Conservation (phyloP, 2,888 invertebrate genomes). For the Ochropleura plecta region DNA sequence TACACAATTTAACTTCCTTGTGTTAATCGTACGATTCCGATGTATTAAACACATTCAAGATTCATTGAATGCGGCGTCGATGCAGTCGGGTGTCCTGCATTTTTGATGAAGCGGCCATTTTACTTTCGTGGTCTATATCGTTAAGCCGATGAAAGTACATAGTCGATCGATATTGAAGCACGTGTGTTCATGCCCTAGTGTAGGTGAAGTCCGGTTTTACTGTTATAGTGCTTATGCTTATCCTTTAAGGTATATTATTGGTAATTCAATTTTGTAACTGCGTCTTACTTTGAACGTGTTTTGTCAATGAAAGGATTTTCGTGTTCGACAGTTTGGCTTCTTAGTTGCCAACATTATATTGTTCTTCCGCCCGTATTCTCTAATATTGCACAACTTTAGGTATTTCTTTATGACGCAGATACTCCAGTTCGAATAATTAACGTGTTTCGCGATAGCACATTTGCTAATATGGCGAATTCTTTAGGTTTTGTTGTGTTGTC, state of each 20-base stretch:
- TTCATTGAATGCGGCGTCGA: conserved; percentile 49
- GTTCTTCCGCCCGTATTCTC: conserved; percentile 33
- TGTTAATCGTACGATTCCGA: conserved; percentile 42
- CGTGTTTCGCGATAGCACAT: conserved; percentile 23
- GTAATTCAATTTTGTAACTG: conserved; percentile 28
- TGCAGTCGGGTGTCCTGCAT: conserved; percentile 48
- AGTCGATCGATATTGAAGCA: conserved; percentile 48
- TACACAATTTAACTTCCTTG: conserved; percentile 49
- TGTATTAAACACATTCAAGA: conserved; percentile 40
- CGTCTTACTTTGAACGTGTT: neutral
- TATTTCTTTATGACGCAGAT: conserved; percentile 47
- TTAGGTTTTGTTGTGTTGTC: conserved; percentile 11
- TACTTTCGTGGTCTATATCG: conserved; percentile 42
- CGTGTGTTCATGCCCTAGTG: conserved; percentile 48
- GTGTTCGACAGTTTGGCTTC: neutral
- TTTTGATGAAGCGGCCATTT: conserved; percentile 51
- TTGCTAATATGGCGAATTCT: conserved; percentile 23
- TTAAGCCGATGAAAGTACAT: conserved; percentile 54
- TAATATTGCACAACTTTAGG: conserved; percentile 31
- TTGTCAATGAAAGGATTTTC: conserved; percentile 10
- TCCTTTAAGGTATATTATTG: conserved; percentile 11
- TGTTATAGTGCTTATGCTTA: conserved; percentile 1
- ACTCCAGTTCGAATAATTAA: conserved; percentile 36
- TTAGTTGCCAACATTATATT: conserved; percentile 8
- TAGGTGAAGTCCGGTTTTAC: conserved; percentile 44